A percentile compares a stretch with the other conserved stretches of the same genome.
phyloP scores from a whole-genome alignment of 2,888 invertebrate genomes.

The Zelleria hepariella region DNA sequence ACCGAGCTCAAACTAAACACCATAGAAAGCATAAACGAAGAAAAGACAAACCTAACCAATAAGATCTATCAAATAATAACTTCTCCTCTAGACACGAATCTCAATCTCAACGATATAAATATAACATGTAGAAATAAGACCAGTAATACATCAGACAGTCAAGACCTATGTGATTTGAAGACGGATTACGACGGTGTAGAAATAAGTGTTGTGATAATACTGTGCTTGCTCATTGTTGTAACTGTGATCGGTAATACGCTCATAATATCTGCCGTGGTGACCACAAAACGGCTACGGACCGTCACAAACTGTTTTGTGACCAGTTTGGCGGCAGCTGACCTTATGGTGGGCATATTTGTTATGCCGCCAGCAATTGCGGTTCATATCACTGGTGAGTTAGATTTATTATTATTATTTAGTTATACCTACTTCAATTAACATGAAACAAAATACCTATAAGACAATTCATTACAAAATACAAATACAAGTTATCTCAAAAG shows the following conservation, averaged over 20 bases:
- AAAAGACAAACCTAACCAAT: constrained; percentile 36
- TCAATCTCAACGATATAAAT: constrained; percentile 15
- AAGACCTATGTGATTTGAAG: constrained; percentile 17
- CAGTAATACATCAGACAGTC: constrained; percentile 18
- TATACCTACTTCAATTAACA: neutral
- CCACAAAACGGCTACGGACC: constrained; percentile 87
- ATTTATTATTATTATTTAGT: neutral
- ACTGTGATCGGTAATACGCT: constrained; percentile 89
- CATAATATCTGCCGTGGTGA: constrained; percentile 90
- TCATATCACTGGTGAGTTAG: constrained; percentile 82
- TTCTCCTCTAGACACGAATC: constrained; percentile 21
- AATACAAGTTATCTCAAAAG: too few relatives aligned
- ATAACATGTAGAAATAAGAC: constrained; percentile 21
- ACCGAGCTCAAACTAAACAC: constrained; percentile 34
- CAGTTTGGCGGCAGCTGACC: constrained; percentile 93
- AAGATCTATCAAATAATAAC: constrained; percentile 37
- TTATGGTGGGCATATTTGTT: constrained; percentile 93
- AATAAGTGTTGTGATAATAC: constrained; percentile 74
- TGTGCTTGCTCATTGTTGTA: constrained; percentile 78
- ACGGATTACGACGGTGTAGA: constrained; percentile 55
- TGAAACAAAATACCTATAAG: too few relatives aligned
- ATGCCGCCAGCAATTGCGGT: constrained; percentile 96
- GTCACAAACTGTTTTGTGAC: constrained; percentile 97
- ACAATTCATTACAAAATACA: too few relatives aligned
- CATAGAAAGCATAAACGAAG: constrained; percentile 42